Conservation (phyloP, 2,113 vertebrate species). For the Micromys minutus region DNA sequence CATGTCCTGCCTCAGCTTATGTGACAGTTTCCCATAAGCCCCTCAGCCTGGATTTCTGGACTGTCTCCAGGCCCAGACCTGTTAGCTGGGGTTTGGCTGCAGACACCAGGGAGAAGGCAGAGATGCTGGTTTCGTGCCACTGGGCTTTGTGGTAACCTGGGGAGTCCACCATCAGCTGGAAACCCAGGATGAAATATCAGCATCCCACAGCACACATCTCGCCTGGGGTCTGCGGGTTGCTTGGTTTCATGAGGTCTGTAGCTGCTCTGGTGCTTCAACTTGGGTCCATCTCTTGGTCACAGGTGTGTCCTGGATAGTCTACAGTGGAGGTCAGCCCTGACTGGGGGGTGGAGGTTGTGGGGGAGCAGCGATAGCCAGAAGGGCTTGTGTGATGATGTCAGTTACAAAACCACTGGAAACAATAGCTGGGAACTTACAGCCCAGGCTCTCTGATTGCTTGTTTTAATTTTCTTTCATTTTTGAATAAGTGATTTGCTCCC, state of each 20-base stretch:
- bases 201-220: rapidly evolving
- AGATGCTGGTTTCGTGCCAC: neutral
- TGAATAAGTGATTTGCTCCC: neutral
- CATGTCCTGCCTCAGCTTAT: rapidly evolving
- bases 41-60: neutral
- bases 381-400: rapidly evolving
- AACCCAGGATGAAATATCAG: neutral
- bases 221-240: rapidly evolving
- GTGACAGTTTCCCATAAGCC: neutral
- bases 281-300: rapidly evolving
- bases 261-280: neutral
- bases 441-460: neutral
- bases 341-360: rapidly evolving
- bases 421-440: neutral
- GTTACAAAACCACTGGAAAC: neutral
- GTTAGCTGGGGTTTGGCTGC: neutral
- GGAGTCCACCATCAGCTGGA: neutral
- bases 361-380: neutral
- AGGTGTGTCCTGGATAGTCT: rapidly evolving
- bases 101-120: neutral
- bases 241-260: neutral
- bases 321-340: neutral
- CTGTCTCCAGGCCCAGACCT: neutral
- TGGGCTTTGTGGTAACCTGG: rapidly evolving
- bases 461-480: constrained; percentile 33